Base-by-base conservation (phyloP, 2,113 vertebrate species). In the Aptenodytes patagonicus region DNA sequence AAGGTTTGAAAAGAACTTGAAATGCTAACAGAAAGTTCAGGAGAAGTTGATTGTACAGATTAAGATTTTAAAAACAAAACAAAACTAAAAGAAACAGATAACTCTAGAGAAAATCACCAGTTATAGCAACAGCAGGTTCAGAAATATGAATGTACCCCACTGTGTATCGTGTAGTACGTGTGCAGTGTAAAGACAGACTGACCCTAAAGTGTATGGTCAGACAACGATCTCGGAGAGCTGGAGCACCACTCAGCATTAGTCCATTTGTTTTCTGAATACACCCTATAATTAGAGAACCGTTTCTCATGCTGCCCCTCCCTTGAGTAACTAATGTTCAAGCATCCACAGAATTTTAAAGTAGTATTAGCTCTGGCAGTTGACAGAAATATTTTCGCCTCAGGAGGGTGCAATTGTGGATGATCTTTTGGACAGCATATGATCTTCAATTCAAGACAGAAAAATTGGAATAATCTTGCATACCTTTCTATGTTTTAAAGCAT, bases 261-360 rank as follows among this genome's bases (percentile, higher is more conserved):
- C 78, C 83, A 89, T 96, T 95, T 95, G 79, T 70, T 65, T 95
- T 80, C 86, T 95, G 96, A 97, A 96, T 97, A 95, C 94, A 98
- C 91, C 96, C 96, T 97, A 60, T 95, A 97, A 98, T 97, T 96
- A 98, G 58, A 95, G 95, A 95, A 91, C 61, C 94, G 82, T 95
- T 98, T 97, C 89, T 96, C 92, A 95, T 89, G 87, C 87, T 93
- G 96, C 89, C 97, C 95, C 93, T 96, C 97, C 98, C 97, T 97
- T 89, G 62, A 96, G 60, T 61, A 97, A 96, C 93, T 93, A 95
- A 91, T 1, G 0, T 83, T 95, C 93, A 91, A 92, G 75, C 87
- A 97, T 95, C 95, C 95, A 97, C 91, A 95, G 83, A 73, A 94
- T 95, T 97, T 94, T 89, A 91, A 97, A 97, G 89, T 52, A 94